Conservation (phyloP, 1,140 invertebrate genomes). For the Magallana gigas region DNA sequence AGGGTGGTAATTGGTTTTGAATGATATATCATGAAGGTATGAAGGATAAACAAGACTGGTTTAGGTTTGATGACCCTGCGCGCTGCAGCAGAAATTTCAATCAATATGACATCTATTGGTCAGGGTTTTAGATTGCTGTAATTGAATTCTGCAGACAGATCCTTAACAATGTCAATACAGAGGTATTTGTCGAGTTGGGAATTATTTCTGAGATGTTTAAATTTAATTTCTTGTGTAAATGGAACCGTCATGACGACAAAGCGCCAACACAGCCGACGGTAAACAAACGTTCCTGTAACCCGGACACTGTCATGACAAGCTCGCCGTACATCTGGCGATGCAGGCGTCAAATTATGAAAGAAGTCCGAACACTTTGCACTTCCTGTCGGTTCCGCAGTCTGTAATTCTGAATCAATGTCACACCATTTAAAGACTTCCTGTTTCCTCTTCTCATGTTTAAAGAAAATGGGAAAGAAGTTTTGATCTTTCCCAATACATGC, state of each 20-base stretch:
- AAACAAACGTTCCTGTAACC: constrained; percentile 31
- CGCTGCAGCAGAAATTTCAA: not conserved
- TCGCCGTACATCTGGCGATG: not conserved
- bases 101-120: not conserved
- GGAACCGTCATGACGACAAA: constrained; percentile 29
- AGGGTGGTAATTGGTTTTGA: too few relatives aligned
- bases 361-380: not conserved
- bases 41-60: too few relatives aligned
- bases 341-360: constrained; percentile 12
- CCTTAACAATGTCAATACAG: constrained; percentile 8
- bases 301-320: not conserved
- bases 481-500: too few relatives aligned
- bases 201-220: constrained; percentile 35
- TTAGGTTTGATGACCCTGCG: not conserved
- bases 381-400: not conserved
- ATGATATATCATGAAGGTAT: too few relatives aligned
- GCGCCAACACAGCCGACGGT: not conserved
- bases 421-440: not conserved
- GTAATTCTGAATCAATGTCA: not conserved
- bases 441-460: not conserved
- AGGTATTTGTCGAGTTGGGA: constrained; percentile 12
- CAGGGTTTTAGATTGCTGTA: not conserved
- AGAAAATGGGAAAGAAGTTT: too few relatives aligned
- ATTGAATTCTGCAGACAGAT: constrained; percentile 28
- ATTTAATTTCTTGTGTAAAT: constrained; percentile 39